phyloP scores from a whole-genome alignment of 2,113 vertebrate genomes.

The Ceyx melanurus region DNA sequence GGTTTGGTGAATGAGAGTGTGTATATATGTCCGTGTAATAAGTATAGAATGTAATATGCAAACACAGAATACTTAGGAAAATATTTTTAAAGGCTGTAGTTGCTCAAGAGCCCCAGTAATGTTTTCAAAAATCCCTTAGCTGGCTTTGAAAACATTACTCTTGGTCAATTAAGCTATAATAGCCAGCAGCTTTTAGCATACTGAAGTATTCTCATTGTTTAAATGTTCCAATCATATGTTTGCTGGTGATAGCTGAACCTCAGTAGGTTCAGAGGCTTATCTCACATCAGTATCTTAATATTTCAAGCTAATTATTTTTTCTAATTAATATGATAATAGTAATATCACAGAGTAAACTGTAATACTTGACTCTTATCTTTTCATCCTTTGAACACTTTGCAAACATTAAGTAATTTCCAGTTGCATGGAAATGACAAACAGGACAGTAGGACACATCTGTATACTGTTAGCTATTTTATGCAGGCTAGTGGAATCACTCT shows the following conservation, averaged over 20 bases:
- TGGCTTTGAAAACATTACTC: neutral
- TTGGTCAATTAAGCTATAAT: neutral
- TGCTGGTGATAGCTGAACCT: neutral
- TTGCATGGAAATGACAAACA: neutral
- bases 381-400: neutral
- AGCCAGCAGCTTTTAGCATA: neutral
- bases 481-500: neutral
- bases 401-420: neutral
- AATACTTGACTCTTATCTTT: neutral
- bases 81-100: neutral
- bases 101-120: neutral
- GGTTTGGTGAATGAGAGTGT: neutral
- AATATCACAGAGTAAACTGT: neutral
- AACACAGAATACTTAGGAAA: neutral
- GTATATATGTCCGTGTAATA: neutral
- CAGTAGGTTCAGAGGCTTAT: neutral
- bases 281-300: neutral
- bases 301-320: constrained; percentile 11
- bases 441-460: neutral
- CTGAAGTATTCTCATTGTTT: neutral
- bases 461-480: neutral
- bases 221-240: neutral
- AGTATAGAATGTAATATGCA: neutral
- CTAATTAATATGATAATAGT: constrained; percentile 15
- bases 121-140: neutral